These are phyloP conservation scores for Caenorhabditis tropicalis DNA, from an alignment of 1,140 invertebrate genomes.

Conservation along the genomic window DNA sequence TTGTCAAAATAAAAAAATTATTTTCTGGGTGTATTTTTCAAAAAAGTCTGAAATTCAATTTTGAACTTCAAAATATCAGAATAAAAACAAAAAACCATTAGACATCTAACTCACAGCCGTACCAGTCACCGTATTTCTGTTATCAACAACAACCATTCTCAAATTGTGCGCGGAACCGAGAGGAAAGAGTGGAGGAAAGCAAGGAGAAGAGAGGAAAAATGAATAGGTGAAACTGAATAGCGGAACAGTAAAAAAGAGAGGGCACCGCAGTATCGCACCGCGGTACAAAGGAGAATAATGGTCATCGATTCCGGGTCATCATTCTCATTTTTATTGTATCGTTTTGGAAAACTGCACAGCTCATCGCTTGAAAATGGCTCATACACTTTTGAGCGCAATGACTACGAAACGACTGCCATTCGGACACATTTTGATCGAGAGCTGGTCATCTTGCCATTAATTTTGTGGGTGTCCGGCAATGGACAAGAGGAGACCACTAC, in stretches of 20 bases:
- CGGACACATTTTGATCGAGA: conserved; percentile 39
- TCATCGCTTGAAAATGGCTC: not conserved
- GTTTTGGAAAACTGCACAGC: not conserved
- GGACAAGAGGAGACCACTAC: not conserved
- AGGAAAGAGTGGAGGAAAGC: not conserved
- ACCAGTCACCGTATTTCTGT: too few relatives aligned
- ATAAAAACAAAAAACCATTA: too few relatives aligned
- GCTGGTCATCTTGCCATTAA: conserved; percentile 41
- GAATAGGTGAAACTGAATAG: not conserved
- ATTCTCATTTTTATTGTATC: not conserved
- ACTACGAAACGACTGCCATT: conserved; percentile 28
- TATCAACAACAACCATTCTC: not conserved
- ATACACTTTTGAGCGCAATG: conserved; percentile 25
- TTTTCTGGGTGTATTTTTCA: too few relatives aligned
- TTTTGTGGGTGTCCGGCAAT: conserved; percentile 39
- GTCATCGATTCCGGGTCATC: not conserved
- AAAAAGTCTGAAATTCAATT: too few relatives aligned
- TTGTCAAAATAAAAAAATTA: too few relatives aligned
- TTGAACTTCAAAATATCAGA: too few relatives aligned
- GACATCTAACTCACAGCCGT: too few relatives aligned
- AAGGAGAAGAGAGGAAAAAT: not conserved
- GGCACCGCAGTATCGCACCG: not conserved
- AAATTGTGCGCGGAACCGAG: not conserved
- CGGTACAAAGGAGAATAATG: conserved; percentile 2
- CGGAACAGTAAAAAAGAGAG: not conserved